A percentile compares a stretch with the other conserved stretches of the same genome.
Evolutionary conservation across 2,888 invertebrate genomes (phyloP).

Genomic region (Drosophila demipolita): DNA sequence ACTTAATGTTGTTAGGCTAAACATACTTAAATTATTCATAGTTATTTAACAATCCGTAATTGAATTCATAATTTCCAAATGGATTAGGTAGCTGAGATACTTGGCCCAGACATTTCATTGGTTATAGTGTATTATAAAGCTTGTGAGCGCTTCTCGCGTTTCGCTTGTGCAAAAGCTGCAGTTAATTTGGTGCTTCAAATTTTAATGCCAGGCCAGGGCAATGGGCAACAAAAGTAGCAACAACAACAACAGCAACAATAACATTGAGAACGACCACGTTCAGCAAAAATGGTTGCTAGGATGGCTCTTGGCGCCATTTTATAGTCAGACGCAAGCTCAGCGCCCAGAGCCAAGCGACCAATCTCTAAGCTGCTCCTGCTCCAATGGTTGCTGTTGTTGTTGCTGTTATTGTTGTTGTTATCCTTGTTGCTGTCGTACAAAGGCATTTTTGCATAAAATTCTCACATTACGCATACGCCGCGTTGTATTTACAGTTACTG

Average conservation of each 20-base stretch:
- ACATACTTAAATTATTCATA: not conserved
- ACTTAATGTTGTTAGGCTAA: not conserved
- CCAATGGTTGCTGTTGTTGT: conserved; percentile 1
- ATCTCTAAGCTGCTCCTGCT: conserved; percentile 46
- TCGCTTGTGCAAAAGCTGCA: conserved; percentile 75
- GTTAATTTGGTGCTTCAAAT: conserved; percentile 82
- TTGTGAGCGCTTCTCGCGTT: conserved; percentile 68
- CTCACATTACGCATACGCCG: conserved; percentile 79
- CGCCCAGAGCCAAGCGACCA: conserved; percentile 58
- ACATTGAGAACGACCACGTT: conserved; percentile 64
- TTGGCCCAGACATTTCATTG: conserved; percentile 37
- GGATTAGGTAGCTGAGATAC: conserved; percentile 22
- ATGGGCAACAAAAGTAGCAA: conserved; percentile 44
- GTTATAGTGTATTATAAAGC: conserved; percentile 54
- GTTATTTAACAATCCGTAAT: not conserved
- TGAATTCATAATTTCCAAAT: not conserved
- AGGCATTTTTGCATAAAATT: conserved; percentile 77
- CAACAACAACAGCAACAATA: conserved; percentile 45
- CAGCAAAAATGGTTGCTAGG: conserved; percentile 63
- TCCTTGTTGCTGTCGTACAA: conserved; percentile 38
- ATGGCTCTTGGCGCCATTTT: conserved; percentile 71
- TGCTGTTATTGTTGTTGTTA: conserved; percentile 18
- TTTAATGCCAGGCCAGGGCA: conserved; percentile 67
- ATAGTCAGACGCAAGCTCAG: conserved; percentile 67
- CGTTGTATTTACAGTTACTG: conserved; percentile 78